Evolutionary conservation across 2,113 vertebrate genomes (phyloP).

Genomic region (Ptychochromis oligacanthus): DNA sequence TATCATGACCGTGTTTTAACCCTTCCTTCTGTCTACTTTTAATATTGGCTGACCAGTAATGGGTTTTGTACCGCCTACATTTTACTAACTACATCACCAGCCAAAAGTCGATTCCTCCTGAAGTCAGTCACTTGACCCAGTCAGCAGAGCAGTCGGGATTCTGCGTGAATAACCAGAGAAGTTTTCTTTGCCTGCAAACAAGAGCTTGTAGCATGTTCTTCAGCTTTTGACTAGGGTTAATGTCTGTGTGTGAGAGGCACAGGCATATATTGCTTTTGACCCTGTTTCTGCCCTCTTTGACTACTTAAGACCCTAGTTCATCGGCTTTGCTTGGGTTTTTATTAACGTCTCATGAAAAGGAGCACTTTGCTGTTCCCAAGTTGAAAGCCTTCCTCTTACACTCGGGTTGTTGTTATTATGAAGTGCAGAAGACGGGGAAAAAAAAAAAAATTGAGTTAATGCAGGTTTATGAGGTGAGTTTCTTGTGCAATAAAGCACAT

Average conservation of each 20-base stretch:
- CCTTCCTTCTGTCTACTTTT: not conserved
- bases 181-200: slow-evolving; percentile 30
- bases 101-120: not conserved
- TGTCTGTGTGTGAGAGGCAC: slow-evolving; percentile 1
- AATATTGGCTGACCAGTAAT: not conserved
- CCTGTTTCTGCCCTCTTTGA: slow-evolving; percentile 19
- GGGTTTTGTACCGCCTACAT: not conserved
- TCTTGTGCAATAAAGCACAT: accelerated
- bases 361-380: not conserved
- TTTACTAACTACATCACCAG: not conserved
- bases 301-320: slow-evolving; percentile 15
- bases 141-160: not conserved
- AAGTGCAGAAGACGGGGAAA: not conserved
- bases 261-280: slow-evolving; percentile 49
- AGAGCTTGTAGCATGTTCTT: not conserved
- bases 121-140: not conserved
- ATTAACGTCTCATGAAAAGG: slow-evolving; percentile 2
- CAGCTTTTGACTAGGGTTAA: slow-evolving; percentile 16
- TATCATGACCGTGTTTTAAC: not conserved
- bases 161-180: slow-evolving; percentile 3
- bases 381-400: not conserved
- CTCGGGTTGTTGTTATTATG: not conserved
- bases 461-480: not conserved
- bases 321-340: slow-evolving; percentile 19
- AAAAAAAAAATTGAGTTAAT: not conserved